Evolutionary conservation across 2,888 invertebrate species (phyloP).

Genomic region (Eilema depressum): DNA sequence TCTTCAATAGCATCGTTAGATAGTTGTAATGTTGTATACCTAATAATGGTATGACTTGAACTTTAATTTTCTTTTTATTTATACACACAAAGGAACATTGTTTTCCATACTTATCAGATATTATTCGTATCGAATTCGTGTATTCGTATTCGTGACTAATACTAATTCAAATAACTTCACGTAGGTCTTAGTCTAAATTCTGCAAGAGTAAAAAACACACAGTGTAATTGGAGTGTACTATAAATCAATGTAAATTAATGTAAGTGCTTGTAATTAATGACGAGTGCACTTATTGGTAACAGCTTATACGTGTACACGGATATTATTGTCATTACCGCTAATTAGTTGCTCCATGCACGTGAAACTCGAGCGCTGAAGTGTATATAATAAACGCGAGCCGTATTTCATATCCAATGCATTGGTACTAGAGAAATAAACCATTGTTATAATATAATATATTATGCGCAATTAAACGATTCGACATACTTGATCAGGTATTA

Average conservation of each 20-base stretch:
- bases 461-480: slow-evolving; percentile 57
- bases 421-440: slow-evolving; percentile 46
- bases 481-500: slow-evolving; percentile 47
- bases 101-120: no score
- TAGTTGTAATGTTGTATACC: no score
- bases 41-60: no score
- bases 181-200: not conserved
- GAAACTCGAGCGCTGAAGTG: slow-evolving; percentile 53
- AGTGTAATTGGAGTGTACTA: not conserved
- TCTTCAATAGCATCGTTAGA: no score
- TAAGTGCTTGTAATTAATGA: slow-evolving; percentile 23
- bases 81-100: no score
- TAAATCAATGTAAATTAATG: not conserved
- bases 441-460: slow-evolving; percentile 55
- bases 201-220: not conserved
- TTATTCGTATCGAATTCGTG: no score
- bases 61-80: no score
- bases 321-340: slow-evolving; percentile 52
- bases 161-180: not conserved
- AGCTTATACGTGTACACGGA: slow-evolving; percentile 39
- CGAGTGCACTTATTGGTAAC: slow-evolving; percentile 49
- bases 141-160: no score
- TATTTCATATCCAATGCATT: slow-evolving; percentile 42
- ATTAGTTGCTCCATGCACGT: slow-evolving; percentile 59
- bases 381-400: slow-evolving; percentile 31